Conservation (phyloP, 2,888 invertebrate genomes). For the Tanypteryx hageni region DNA sequence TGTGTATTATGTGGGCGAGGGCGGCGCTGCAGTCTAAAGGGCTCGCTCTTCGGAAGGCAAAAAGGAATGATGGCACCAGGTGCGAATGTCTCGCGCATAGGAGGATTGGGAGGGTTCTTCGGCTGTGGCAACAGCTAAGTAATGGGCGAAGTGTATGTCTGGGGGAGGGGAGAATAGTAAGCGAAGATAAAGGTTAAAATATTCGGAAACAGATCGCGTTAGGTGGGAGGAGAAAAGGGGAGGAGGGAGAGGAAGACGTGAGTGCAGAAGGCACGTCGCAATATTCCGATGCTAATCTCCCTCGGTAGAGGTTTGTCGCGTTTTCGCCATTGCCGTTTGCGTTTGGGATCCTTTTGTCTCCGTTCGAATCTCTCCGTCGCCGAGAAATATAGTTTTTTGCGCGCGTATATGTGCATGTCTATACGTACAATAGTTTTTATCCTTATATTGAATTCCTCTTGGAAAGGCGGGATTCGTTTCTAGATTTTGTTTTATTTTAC, state of each 20-base stretch:
- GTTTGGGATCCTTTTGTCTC: neutral
- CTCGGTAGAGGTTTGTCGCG: conserved; percentile 29
- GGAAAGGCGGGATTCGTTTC: too few relatives aligned
- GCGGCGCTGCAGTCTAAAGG: conserved; percentile 53
- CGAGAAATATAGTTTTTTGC: too few relatives aligned
- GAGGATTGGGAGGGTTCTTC: conserved; percentile 38
- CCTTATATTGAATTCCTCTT: too few relatives aligned
- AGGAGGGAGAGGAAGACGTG: conserved; percentile 28
- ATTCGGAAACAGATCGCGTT: conserved; percentile 55
- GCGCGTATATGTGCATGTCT: too few relatives aligned
- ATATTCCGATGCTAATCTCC: conserved; percentile 56
- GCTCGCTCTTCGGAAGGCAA: neutral
- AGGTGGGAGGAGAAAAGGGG: conserved; percentile 2
- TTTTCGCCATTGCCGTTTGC: conserved; percentile 58
- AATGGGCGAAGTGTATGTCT: conserved; percentile 26
- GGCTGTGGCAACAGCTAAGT: conserved; percentile 37
- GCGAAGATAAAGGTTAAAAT: conserved; percentile 55
- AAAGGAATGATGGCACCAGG: conserved; percentile 52
- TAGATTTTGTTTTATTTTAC: too few relatives aligned
- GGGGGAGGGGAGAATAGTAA: neutral
- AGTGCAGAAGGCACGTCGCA: conserved; percentile 38
- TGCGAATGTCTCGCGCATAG: conserved; percentile 23
- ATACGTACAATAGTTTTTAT: too few relatives aligned
- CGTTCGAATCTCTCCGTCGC: neutral
- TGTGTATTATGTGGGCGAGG: conserved; percentile 7